phyloP scores from a whole-genome alignment of 2,888 invertebrate genomes.

The Drosophila rellima region DNA sequence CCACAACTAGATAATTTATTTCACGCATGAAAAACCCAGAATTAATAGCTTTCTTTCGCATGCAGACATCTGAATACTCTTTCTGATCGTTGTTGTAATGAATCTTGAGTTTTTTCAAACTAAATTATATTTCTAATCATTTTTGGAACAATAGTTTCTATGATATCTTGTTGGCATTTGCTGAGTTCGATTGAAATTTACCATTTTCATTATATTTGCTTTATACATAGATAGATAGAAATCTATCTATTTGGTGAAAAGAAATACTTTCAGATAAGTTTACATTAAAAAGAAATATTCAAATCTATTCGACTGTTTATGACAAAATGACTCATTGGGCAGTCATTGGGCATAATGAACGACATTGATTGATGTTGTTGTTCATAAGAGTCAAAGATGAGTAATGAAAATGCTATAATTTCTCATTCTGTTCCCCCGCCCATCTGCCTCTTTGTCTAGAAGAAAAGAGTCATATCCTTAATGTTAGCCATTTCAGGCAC shows the following conservation, averaged over 20 bases:
- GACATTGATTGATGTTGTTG: conserved; percentile 49
- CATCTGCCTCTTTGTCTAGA: not conserved
- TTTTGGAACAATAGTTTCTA: no score
- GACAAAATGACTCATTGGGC: conserved; percentile 26
- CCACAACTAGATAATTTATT: conserved; percentile 2
- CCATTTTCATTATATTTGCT: no score
- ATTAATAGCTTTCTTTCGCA: no score
- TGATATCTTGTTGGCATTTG: no score
- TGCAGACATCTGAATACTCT: not conserved
- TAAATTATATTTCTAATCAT: not conserved
- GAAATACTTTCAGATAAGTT: not conserved
- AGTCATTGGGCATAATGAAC: conserved; percentile 18
- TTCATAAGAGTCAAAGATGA: conserved; percentile 19
- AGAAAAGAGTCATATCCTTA: conserved; percentile 8
- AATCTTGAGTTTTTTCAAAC: not conserved
- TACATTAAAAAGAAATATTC: not conserved
- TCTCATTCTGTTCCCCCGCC: not conserved
- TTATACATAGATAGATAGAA: no score
- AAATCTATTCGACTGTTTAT: conserved; percentile 8
- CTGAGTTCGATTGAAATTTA: no score
- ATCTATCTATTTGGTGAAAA: not conserved
- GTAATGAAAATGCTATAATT: conserved; percentile 24
- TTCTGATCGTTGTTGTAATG: not conserved
- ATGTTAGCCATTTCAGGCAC: conserved; percentile 30
- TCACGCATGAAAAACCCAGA: not conserved